phyloP scores from a whole-genome alignment of 2,888 invertebrate genomes.

The Iphiclides podalirius region DNA sequence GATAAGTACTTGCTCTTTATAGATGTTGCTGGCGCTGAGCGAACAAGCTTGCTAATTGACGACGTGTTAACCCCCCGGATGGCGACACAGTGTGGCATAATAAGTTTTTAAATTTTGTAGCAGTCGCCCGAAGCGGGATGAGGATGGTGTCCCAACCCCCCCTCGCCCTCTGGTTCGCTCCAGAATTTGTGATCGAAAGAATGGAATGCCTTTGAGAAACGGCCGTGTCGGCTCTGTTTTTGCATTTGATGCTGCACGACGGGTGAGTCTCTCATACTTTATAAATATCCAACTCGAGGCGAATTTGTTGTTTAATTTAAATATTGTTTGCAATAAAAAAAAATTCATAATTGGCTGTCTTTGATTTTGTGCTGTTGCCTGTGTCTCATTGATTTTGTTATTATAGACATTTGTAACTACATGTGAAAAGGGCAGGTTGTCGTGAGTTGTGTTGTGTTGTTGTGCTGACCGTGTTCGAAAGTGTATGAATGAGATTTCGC shows the following conservation, averaged over 20 bases:
- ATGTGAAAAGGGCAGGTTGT: conserved; percentile 23
- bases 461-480: too few species aligned
- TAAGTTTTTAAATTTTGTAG: conserved; percentile 71
- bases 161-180: conserved; percentile 27
- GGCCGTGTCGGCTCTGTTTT: conserved; percentile 39
- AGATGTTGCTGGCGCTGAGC: conserved; percentile 47
- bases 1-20: conserved; percentile 50
- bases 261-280: conserved; percentile 56
- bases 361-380: conserved; percentile 14
- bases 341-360: conserved; percentile 1
- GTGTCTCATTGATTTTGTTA: background rate
- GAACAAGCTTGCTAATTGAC: conserved; percentile 44
- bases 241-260: conserved; percentile 44
- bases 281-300: conserved; percentile 36
- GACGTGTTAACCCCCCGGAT: conserved; percentile 27
- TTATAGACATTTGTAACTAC: conserved; percentile 31
- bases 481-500: too few species aligned
- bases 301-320: conserved; percentile 37
- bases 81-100: conserved; percentile 59
- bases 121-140: conserved; percentile 65
- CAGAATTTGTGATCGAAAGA: conserved; percentile 37
- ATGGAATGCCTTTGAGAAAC: conserved; percentile 41
- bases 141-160: conserved; percentile 38
- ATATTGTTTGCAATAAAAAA: conserved; percentile 1
- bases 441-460: too few species aligned